Conservation (phyloP, 30 jellyfish, hydroid and myxozoan genomes). For the Morbakka virulenta region DNA sequence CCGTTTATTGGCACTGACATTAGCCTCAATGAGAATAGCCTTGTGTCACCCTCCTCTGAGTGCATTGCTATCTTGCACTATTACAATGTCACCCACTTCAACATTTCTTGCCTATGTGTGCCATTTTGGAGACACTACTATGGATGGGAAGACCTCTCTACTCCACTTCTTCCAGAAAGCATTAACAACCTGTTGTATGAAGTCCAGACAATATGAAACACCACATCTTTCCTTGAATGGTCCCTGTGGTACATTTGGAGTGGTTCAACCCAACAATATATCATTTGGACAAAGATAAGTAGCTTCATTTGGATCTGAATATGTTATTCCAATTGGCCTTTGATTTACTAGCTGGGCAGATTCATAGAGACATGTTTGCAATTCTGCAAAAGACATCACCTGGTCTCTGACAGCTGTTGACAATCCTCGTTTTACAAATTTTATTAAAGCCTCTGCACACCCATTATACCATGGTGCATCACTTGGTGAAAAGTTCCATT, state of each 20-base stretch:
- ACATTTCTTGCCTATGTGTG: too few relatives aligned
- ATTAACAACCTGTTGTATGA: too few relatives aligned
- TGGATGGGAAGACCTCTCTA: neutral
- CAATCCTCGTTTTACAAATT: neutral
- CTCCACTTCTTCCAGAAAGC: neutral
- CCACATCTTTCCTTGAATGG: neutral
- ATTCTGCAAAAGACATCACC: neutral
- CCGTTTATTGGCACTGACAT: too few relatives aligned
- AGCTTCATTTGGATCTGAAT: too few relatives aligned
- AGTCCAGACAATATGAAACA: neutral
- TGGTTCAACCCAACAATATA: neutral
- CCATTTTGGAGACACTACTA: neutral
- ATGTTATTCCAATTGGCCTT: neutral
- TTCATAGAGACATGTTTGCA: neutral
- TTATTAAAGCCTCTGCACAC: neutral
- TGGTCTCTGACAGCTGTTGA: neutral
- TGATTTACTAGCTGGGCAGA: neutral
- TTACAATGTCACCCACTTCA: too few relatives aligned
- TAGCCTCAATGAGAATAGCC: too few relatives aligned
- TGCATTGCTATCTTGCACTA: too few relatives aligned
- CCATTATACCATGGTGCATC: conserved; percentile 1
- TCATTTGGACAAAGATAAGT: neutral
- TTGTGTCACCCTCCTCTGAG: too few relatives aligned
- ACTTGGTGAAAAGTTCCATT: neutral
- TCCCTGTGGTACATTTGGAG: neutral